These are phyloP conservation scores for Salvelinus fontinalis DNA, from an alignment of 2,113 vertebrate species.

Conservation along the genomic window DNA sequence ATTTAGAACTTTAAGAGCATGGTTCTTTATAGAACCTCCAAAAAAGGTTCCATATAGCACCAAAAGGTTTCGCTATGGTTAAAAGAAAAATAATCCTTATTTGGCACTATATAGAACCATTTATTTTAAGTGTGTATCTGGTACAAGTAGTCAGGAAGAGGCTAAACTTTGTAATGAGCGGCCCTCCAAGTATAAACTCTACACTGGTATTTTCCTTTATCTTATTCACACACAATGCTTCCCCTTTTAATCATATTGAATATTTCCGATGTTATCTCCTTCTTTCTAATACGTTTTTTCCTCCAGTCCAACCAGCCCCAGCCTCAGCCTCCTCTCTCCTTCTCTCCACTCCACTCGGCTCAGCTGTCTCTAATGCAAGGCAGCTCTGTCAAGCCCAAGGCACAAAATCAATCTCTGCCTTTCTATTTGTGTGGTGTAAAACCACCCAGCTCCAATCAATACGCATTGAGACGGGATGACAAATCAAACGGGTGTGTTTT, in stretches of 20 bases:
- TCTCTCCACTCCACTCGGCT: slow-evolving; percentile 25
- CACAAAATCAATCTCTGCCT: slow-evolving; percentile 64
- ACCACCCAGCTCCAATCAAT: slow-evolving; percentile 49
- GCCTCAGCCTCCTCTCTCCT: background rate
- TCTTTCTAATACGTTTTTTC: slow-evolving; percentile 25
- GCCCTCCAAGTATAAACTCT: background rate
- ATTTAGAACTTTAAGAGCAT: no score
- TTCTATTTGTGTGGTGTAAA: slow-evolving; percentile 46
- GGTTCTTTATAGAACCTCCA: no score
- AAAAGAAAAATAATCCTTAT: no score
- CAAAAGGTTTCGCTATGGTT: no score
- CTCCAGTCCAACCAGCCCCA: slow-evolving; percentile 6
- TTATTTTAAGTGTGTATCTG: no score
- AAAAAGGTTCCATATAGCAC: no score
- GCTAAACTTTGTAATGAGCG: slow-evolving; percentile 1
- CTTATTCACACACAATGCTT: slow-evolving; percentile 9
- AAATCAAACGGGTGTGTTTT: slow-evolving; percentile 42
- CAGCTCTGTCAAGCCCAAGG: slow-evolving; percentile 42
- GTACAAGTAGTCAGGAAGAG: no score
- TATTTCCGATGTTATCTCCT: slow-evolving; percentile 21
- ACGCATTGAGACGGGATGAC: slow-evolving; percentile 42
- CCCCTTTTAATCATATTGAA: slow-evolving; percentile 9
- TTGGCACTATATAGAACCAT: no score
- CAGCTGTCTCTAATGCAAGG: slow-evolving; percentile 54
- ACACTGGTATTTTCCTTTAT: slow-evolving; percentile 12